Base-by-base conservation (phyloP, 2,888 invertebrate genomes). In the Sceliomorpha sp. region DNA sequence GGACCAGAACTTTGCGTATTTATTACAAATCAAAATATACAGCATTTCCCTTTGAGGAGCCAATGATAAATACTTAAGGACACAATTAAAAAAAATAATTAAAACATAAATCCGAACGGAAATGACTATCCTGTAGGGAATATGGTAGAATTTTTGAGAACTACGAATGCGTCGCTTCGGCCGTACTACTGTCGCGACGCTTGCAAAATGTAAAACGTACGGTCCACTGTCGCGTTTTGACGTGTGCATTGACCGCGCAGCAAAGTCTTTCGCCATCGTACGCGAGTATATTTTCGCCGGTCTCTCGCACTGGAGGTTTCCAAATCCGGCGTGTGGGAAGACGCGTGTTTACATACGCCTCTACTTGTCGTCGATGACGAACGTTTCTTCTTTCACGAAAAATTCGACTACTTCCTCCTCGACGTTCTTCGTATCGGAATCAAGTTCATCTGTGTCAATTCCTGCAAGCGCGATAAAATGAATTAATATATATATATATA, bases 381-480 rank as follows among this genome's bases (percentile, higher is more conserved):
- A 94, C 83, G 92, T 92, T 92, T 98, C 98, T 91, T 98, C 97
- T 92, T 98, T 98, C 88, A 98, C 93, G 91, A 98, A 96, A 94
- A 98, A 98, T 94, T 98, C 98, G 84, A 98, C 94, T 85, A 95
- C 91, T 91, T 98, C 98, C 88, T 98, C 98, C 88, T 97, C 97
- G 82, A 96, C 93, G 88, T 97, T 96, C 80, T 92, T 92, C 47
- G 92, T 91, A 84, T 97, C 96, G 48, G 94, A 94, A 87, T 96
- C 95, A 78, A 97, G 89, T 87, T 94, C 95, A 89, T 98, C 98
- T n/a, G 98, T 98, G 88, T 98, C 97, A 79, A 96, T 91, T 88
- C 96, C 98, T 98, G 89, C 17, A 69, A 58, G n/a, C n/a, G n/a
- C n/a, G n/a, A n/a, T n/a, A n/a, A 53, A 55, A 10, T 4, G 7